Percentiles rank a stretch among this genome's conserved stretches.
These are phyloP conservation scores for Cebidichthys violaceus DNA, from an alignment of 2,113 vertebrate genomes.

Conservation along the genomic window DNA sequence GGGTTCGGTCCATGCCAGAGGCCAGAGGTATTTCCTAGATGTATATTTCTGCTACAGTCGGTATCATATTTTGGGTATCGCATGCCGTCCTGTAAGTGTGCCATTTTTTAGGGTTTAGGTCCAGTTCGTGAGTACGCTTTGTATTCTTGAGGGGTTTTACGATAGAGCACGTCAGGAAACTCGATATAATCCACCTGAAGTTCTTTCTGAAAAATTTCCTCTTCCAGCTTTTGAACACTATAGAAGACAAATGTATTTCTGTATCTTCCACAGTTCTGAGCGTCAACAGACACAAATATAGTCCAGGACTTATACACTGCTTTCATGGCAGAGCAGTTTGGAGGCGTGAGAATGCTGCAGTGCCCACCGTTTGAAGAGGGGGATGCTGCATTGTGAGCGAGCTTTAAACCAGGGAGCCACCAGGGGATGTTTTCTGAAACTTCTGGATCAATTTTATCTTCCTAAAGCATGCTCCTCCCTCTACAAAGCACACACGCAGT, in stretches of 20 bases:
- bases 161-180: background rate
- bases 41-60: background rate
- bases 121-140: background rate
- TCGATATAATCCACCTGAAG: background rate
- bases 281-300: background rate
- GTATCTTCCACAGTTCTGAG: background rate
- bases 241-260: background rate
- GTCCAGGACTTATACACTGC: background rate
- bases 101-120: conserved; percentile 8
- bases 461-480: conserved; percentile 22
- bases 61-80: conserved; percentile 14
- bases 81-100: background rate
- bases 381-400: conserved; percentile 68
- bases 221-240: background rate
- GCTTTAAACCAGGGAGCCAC: conserved; percentile 61
- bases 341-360: conserved; percentile 72
- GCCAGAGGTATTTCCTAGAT: conserved; percentile 49
- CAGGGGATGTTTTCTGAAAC: conserved; percentile 60
- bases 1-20: conserved; percentile 42
- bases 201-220: background rate
- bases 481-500: background rate
- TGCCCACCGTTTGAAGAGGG: conserved; percentile 48
- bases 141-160: background rate
- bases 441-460: conserved; percentile 59
- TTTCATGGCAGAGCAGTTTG: conserved; percentile 33